These are phyloP conservation scores for Falcaria lacertinaria DNA, from an alignment of 2,888 invertebrate genomes.

Conservation along the genomic window DNA sequence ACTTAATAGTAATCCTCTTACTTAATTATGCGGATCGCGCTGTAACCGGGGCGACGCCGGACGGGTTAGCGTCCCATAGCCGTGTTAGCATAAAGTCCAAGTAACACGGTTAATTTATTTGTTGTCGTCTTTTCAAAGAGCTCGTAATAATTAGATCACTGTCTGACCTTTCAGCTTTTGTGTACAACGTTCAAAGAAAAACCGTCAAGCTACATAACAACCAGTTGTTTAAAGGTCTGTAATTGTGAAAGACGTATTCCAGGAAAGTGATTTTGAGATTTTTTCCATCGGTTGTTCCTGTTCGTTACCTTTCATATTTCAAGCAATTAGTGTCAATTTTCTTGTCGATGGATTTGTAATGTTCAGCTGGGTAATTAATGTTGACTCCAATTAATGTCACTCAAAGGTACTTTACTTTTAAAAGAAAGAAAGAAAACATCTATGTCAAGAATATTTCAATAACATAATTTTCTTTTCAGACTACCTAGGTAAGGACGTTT, in stretches of 20 bases:
- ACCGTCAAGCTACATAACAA: conserved; percentile 3
- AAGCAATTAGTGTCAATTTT: conserved; percentile 49
- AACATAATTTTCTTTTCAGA: no score
- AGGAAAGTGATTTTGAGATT: conserved; percentile 33
- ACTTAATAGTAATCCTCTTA: conserved; percentile 72
- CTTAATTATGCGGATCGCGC: conserved; percentile 71
- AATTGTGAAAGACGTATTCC: conserved; percentile 15
- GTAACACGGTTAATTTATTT: conserved; percentile 66
- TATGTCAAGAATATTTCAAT: no score
- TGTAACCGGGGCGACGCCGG: conserved; percentile 37
- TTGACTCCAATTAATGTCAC: conserved; percentile 32
- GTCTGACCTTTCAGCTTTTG: conserved; percentile 17
- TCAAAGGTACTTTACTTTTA: conserved; percentile 13
- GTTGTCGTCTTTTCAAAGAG: conserved; percentile 44
- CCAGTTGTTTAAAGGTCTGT: conserved; percentile 14
- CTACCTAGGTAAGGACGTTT: no score
- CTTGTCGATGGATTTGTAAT: conserved; percentile 29
- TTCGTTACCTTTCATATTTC: conserved; percentile 38
- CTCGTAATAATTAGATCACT: conserved; percentile 40
- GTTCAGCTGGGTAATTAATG: conserved; percentile 34
- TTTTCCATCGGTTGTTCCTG: conserved; percentile 31
- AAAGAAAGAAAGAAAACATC: no score
- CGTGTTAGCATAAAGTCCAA: conserved; percentile 53
- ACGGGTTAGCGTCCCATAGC: conserved; percentile 48
- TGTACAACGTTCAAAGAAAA: conserved; percentile 12